Percentiles rank a stretch among this genome's conserved stretches.
phyloP scores from a whole-genome alignment of 2,113 vertebrate genomes.

The Ceratotherium simum region DNA sequence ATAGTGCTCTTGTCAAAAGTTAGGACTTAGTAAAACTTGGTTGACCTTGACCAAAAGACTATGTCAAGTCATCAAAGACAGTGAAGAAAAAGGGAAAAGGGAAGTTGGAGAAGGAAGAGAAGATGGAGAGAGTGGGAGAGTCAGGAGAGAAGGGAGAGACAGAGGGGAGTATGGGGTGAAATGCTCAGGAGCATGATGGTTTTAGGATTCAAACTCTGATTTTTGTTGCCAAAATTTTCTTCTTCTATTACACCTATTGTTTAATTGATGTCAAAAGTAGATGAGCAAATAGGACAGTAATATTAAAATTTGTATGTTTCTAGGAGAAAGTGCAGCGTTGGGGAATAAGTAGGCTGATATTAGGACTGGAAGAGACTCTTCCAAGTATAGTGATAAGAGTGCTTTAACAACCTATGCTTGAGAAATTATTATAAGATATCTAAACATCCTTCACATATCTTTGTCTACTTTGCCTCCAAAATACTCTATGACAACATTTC shows the following conservation, averaged over 20 bases:
- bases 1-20: background rate
- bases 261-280: background rate
- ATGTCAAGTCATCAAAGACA: background rate
- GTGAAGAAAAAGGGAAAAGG: background rate
- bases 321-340: background rate
- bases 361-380: background rate
- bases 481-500: background rate
- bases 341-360: background rate
- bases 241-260: background rate
- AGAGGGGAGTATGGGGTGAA: background rate
- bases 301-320: background rate
- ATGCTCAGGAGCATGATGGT: background rate
- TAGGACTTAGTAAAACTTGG: background rate
- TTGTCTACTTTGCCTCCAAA: background rate
- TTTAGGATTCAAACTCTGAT: background rate
- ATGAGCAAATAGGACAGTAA: background rate
- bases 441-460: background rate
- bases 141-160: fast-evolving
- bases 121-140: too few relatives aligned
- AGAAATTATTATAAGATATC: background rate
- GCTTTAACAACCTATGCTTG: background rate
- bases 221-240: background rate
- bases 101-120: too few relatives aligned
- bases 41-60: background rate
- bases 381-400: background rate